These are phyloP conservation scores for Peromyscus aztecus DNA, from an alignment of 2,797 vertebrate species.

Conservation along the genomic window DNA sequence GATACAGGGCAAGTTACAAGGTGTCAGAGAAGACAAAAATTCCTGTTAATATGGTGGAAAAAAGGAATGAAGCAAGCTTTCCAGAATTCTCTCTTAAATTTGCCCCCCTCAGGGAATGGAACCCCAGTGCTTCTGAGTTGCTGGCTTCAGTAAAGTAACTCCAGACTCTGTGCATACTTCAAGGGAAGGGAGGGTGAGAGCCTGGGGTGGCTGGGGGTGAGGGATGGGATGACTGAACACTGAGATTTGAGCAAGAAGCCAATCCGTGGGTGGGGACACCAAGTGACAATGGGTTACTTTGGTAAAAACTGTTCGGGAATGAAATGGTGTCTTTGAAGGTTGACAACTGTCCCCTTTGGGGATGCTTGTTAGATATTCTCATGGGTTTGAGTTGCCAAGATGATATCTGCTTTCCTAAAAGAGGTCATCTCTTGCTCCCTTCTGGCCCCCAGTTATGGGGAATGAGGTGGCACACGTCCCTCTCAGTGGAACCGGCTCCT, in stretches of 20 bases:
- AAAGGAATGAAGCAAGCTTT: conserved; percentile 50
- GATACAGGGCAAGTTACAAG: conserved; percentile 59
- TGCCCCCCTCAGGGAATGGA: background rate
- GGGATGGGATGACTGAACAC: background rate
- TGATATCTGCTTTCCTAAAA: background rate
- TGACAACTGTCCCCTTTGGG: background rate
- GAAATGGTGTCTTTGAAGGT: background rate
- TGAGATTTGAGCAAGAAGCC: background rate
- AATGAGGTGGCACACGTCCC: background rate
- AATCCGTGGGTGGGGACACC: background rate
- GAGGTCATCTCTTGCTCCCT: conserved; percentile 14
- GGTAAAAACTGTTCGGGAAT: background rate
- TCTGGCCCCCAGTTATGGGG: background rate
- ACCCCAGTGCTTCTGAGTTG: background rate
- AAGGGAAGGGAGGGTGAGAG: background rate
- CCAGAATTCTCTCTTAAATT: conserved; percentile 48
- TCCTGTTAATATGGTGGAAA: conserved; percentile 7
- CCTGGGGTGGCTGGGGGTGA: background rate
- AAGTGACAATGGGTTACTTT: background rate
- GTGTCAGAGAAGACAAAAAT: conserved; percentile 65
- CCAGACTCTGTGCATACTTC: background rate
- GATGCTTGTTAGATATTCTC: background rate
- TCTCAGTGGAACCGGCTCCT: background rate
- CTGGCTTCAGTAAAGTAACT: background rate
- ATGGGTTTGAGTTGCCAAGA: background rate